Percentiles rank a stretch among this genome's conserved stretches.
These are phyloP conservation scores for Smittia aterrima DNA, from an alignment of 2,888 invertebrate genomes.

Conservation along the genomic window DNA sequence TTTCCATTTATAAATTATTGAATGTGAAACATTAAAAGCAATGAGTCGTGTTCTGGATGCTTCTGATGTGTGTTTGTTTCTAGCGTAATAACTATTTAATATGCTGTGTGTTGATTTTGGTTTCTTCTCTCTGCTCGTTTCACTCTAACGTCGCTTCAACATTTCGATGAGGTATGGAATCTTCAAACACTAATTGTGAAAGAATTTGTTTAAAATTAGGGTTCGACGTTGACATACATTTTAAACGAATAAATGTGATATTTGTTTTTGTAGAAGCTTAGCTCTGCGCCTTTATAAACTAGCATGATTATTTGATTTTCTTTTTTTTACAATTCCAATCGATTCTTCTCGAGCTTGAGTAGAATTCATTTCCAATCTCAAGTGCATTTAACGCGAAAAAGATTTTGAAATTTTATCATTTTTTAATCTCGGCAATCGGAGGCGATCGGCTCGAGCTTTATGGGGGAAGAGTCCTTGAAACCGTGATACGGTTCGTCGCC, in stretches of 20 bases:
- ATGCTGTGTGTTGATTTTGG: not conserved
- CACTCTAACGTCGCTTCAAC: conserved; percentile 2
- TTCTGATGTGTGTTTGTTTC: conserved; percentile 5
- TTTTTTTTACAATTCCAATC: no score
- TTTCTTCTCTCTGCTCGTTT: not conserved
- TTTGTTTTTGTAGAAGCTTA: not conserved
- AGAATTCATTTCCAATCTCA: no score
- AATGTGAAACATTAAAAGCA: conserved; percentile 39
- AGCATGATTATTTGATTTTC: not conserved
- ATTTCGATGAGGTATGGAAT: conserved; percentile 27
- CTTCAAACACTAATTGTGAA: conserved; percentile 13
- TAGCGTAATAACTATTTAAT: conserved; percentile 27
- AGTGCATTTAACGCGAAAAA: no score
- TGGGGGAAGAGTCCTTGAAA: conserved; percentile 59
- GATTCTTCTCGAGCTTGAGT: no score
- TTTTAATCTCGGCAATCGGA: conserved; percentile 56
- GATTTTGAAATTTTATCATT: not conserved
- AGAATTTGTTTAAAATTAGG: not conserved
- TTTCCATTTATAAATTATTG: conserved; percentile 34
- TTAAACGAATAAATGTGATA: conserved; percentile 6
- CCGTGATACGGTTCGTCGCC: conserved; percentile 55
- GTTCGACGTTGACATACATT: conserved; percentile 7
- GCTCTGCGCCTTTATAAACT: not conserved
- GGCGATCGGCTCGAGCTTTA: conserved; percentile 70
- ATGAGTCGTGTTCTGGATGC: not conserved